Conservation (phyloP, 1,140 invertebrate genomes). For the Callitettix versicolor region DNA sequence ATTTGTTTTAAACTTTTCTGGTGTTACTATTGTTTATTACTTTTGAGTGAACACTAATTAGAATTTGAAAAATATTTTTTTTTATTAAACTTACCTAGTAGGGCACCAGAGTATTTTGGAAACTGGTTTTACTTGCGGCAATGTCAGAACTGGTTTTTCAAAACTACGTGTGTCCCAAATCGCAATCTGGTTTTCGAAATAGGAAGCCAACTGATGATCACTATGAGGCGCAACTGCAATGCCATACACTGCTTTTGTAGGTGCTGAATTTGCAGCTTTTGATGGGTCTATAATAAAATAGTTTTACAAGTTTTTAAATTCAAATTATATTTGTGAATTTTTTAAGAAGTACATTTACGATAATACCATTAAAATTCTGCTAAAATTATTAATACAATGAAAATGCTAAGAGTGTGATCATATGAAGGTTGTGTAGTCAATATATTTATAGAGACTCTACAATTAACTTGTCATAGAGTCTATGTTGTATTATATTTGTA, state of each 20-base stretch:
- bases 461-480: too few relatives aligned
- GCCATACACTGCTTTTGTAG: conserved; percentile 74
- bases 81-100: conserved; percentile 55
- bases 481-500: too few relatives aligned
- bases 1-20: too few relatives aligned
- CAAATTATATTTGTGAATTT: not conserved
- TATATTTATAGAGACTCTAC: too few relatives aligned
- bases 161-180: conserved; percentile 84
- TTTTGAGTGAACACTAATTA: too few relatives aligned
- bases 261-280: conserved; percentile 57
- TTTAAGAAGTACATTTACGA: not conserved
- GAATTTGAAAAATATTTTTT: too few relatives aligned
- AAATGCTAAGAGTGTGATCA: too few relatives aligned
- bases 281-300: conserved; percentile 47
- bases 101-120: conserved; percentile 79
- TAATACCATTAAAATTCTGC: too few relatives aligned
- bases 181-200: conserved; percentile 64
- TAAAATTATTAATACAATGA: not conserved
- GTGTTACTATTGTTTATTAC: too few relatives aligned
- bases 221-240: conserved; percentile 65
- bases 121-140: conserved; percentile 57
- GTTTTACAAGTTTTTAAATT: not conserved
- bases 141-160: conserved; percentile 67
- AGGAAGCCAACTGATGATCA: conserved; percentile 70
- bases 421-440: too few relatives aligned